Evolutionary conservation across 2,888 invertebrate genomes (phyloP).

Genomic region (Meteorus colon): DNA sequence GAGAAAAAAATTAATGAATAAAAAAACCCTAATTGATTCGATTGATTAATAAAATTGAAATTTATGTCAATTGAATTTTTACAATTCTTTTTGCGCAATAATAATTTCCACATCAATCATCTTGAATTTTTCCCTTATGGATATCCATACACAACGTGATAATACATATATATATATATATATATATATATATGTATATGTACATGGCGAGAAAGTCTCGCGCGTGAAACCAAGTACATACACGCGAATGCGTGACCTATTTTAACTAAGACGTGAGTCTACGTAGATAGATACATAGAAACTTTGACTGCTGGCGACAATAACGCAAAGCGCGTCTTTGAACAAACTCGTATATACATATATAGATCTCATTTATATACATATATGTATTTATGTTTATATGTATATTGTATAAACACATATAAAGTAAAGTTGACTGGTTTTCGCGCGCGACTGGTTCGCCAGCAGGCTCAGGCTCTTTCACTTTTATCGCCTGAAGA

Average conservation of each 20-base stretch:
- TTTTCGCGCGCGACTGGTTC: conserved; percentile 46
- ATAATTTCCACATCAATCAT: not conserved
- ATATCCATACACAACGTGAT: not conserved
- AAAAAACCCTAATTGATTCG: not conserved
- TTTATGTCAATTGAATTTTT: not conserved
- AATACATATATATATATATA: conserved; percentile 2
- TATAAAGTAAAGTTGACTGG: conserved; percentile 40
- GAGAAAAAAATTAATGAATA: conserved; percentile 4
- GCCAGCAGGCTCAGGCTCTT: conserved; percentile 37
- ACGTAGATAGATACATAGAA: conserved; percentile 2
- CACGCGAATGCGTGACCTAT: conserved; percentile 33
- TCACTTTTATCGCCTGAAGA: conserved; percentile 47
- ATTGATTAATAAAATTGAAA: not conserved
- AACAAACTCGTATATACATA: conserved; percentile 1
- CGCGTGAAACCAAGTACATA: conserved; percentile 11
- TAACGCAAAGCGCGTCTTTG: conserved; percentile 29
- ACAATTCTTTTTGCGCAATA: not conserved
- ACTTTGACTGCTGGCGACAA: conserved; percentile 6
- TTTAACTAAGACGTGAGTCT: conserved; percentile 21
- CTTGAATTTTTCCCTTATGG: no score
- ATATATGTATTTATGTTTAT: conserved; percentile 15
- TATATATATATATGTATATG: not conserved
- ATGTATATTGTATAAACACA: conserved; percentile 29
- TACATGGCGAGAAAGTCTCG: conserved; percentile 30
- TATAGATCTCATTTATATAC: not conserved